Conservation (phyloP, 2,888 invertebrate species). For the Synergus umbraculus region DNA sequence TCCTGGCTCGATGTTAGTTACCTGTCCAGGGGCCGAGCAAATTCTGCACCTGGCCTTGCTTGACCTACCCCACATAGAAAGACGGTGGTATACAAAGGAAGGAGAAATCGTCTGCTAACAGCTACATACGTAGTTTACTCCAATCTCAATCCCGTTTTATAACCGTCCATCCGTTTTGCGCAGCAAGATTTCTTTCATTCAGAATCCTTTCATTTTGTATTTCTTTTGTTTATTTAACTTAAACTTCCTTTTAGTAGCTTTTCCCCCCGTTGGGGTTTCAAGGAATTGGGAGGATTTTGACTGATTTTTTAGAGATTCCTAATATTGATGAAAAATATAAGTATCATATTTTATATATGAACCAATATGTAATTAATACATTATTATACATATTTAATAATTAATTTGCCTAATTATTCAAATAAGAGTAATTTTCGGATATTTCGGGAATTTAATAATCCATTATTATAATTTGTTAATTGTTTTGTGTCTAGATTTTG, state of each 20-base stretch:
- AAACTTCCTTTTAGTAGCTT: no score
- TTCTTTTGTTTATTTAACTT: not conserved
- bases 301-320: no score
- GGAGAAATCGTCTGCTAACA: slow-evolving; percentile 41
- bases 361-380: no score
- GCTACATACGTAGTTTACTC: slow-evolving; percentile 41
- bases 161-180: not conserved
- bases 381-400: no score
- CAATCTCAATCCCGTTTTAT: slow-evolving; percentile 34
- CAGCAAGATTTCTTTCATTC: not conserved
- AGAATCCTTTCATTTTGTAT: not conserved
- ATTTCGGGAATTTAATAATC: no score
- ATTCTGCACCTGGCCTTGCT: slow-evolving; percentile 55
- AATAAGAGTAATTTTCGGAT: no score
- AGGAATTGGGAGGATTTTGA: no score
- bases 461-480: not conserved
- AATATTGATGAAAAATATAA: no score
- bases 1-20: slow-evolving; percentile 50
- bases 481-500: not conserved
- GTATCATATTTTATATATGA: no score
- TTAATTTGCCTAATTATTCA: no score
- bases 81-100: slow-evolving; percentile 62
- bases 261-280: no score
- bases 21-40: slow-evolving; percentile 48
- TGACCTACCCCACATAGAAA: slow-evolving; percentile 62